Evolutionary conservation across 1,140 invertebrate genomes (phyloP).

Genomic region (Medauroidea extradentata): DNA sequence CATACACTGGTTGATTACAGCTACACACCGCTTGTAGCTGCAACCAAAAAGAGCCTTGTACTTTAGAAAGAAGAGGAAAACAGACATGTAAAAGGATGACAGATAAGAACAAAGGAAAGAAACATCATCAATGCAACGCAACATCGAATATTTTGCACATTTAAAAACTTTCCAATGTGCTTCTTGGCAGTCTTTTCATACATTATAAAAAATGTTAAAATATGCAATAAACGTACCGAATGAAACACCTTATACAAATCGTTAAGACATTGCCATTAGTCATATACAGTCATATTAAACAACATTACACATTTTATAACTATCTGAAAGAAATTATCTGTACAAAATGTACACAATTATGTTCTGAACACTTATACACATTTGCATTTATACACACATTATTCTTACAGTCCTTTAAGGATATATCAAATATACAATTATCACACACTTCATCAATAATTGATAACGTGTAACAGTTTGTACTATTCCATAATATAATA

Average conservation of each 20-base stretch:
- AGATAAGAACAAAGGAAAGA: background rate
- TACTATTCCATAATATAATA: conserved; percentile 18
- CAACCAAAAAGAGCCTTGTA: conserved; percentile 6
- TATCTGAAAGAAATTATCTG: conserved; percentile 15
- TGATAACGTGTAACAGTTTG: conserved; percentile 12
- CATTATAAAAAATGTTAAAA: conserved; percentile 9
- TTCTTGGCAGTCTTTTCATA: conserved; percentile 3
- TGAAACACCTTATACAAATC: conserved; percentile 1
- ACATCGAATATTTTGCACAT: conserved; percentile 1
- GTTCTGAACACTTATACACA: conserved; percentile 8
- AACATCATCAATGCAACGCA: conserved; percentile 1
- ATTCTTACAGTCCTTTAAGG: conserved; percentile 6
- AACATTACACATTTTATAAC: conserved; percentile 17
- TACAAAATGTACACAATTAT: conserved; percentile 21
- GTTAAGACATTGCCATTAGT: conserved; percentile 8
- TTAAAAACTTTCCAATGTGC: conserved; percentile 1
- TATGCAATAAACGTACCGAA: conserved; percentile 1
- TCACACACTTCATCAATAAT: conserved; percentile 1
- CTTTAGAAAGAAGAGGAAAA: conserved; percentile 7
- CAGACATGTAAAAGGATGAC: background rate
- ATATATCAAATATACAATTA: background rate
- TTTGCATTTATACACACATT: conserved; percentile 10
- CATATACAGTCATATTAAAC: conserved; percentile 8
- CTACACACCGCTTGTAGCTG: background rate
- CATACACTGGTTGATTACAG: conserved; percentile 4